Evolutionary conservation across 2,797 vertebrate species (phyloP), one percentile per base, ranked within the genome.

Genomic region (Delichon dasypus): DNA sequence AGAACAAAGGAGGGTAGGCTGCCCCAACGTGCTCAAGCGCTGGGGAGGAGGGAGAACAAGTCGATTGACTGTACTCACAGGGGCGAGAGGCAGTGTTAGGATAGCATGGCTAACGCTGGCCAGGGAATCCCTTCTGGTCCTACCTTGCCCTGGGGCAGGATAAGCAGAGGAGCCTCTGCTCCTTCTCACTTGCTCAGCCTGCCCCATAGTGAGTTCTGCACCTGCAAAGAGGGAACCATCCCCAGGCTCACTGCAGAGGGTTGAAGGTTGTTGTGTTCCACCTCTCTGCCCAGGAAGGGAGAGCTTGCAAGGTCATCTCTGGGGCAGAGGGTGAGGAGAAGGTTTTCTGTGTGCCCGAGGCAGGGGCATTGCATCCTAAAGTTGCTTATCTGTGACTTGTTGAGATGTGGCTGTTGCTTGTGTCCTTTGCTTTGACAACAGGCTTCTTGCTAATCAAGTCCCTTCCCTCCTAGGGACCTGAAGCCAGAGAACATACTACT

Each of bases 401-500:
- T 92, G 51, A 86, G 48, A 44, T 36, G 60, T 51, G 4, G 1
- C n/a, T 75, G 48, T 68, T 85, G 40, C 30, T 29, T 47, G 25
- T 62, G 38, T 77, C 34, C 47, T 90, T 85, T 51, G 25, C 61
- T 88, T 58, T 88, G 82, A 84, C 26, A 48, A 16, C 9, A 15
- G 13, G 11, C 44, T 86, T 76, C 66, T 64, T 60, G 85, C 65
- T 97, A 84, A 97, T 61, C 38, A 48, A 61, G 36, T 70, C 30
- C 95, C 55, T 96, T 89, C 92, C 81, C 15, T 78, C 74, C 11
- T 97, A 99, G 99, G 96, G 99, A 99, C 94, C 97, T 99, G 73
- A 99, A 99, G 95, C 99, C 99, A 54, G 99, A 99, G 96, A 99
- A 99, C 95, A 99, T 99, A 93, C 97, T 99, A 91, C 97, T 99